A percentile compares a stretch with the other conserved stretches of the same genome.
Conservation (phyloP, 2,113 vertebrate genomes). For the Cyanistes caeruleus region DNA sequence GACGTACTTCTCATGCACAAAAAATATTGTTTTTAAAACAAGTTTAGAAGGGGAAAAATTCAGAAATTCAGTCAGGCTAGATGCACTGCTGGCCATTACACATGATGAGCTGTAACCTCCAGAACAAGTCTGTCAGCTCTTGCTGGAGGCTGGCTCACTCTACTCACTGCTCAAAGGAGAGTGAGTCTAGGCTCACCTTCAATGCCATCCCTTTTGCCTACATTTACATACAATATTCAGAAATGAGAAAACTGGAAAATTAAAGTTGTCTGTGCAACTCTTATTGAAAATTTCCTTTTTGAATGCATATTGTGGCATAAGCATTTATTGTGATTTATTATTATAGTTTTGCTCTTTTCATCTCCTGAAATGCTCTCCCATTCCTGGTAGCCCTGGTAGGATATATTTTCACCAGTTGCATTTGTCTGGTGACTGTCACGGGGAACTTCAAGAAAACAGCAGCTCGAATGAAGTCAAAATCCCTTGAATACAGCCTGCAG, state of each 20-base stretch:
- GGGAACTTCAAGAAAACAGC: not conserved
- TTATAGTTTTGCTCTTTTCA: not conserved
- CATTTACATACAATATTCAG: not conserved
- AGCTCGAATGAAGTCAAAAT: not conserved
- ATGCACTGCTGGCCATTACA: not conserved
- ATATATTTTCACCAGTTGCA: not conserved
- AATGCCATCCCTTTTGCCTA: not conserved
- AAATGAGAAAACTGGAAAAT: not conserved
- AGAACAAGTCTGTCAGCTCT: not conserved
- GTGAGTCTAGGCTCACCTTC: not conserved
- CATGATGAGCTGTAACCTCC: not conserved
- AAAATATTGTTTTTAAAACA: not conserved
- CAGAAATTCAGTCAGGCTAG: not conserved
- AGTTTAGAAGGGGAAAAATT: not conserved
- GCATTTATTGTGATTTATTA: not conserved
- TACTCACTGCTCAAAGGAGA: not conserved
- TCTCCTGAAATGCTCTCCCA: not conserved
- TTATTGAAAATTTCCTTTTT: not conserved
- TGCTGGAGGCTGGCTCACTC: not conserved
- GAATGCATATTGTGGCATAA: not conserved
- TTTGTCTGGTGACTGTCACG: not conserved
- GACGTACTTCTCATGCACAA: not conserved
- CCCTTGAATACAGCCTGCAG: not conserved
- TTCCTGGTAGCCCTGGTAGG: not conserved
- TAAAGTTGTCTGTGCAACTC: not conserved